Conservation (phyloP, 92 coral and sea anemone species). For the Porites cylindrica region DNA sequence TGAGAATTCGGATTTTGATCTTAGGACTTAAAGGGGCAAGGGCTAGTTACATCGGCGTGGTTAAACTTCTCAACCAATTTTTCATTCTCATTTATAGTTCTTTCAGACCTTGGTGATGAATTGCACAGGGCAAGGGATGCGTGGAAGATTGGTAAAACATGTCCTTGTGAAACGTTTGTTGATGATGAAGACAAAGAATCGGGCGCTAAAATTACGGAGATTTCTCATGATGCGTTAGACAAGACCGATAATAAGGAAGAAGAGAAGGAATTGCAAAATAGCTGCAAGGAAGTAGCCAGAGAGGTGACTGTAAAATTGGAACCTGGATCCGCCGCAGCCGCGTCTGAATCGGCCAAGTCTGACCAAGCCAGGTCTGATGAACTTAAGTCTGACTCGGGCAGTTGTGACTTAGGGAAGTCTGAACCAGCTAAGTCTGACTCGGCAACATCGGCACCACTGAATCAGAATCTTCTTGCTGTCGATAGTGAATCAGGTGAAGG, state of each 20-base stretch:
- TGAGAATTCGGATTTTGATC: too few species aligned
- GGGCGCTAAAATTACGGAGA: conserved; percentile 30
- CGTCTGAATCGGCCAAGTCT: conserved; percentile 1
- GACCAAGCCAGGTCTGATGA: not conserved
- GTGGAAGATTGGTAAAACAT: conserved; percentile 78
- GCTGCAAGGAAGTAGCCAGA: not conserved
- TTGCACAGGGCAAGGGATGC: conserved; percentile 77
- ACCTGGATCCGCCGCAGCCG: not conserved
- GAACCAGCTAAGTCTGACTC: not conserved
- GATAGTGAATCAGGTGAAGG: conserved; percentile 44
- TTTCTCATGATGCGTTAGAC: not conserved
- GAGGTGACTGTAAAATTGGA: conserved; percentile 8
- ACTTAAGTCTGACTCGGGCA: not conserved
- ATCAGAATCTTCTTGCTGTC: conserved; percentile 9
- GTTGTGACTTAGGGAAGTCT: not conserved
- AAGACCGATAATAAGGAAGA: not conserved
- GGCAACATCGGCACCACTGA: not conserved
- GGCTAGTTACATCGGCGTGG: too few species aligned
- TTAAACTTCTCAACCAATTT: not conserved
- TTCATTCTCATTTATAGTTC: conserved; percentile 53
- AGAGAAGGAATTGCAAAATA: not conserved
- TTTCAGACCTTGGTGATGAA: conserved; percentile 83
- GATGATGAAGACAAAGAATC: not conserved
- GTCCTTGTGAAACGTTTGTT: conserved; percentile 75
- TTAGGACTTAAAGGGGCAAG: not conserved